phyloP scores from a whole-genome alignment of 2,797 vertebrate genomes.

The Arnoldichthys spilopterus region DNA sequence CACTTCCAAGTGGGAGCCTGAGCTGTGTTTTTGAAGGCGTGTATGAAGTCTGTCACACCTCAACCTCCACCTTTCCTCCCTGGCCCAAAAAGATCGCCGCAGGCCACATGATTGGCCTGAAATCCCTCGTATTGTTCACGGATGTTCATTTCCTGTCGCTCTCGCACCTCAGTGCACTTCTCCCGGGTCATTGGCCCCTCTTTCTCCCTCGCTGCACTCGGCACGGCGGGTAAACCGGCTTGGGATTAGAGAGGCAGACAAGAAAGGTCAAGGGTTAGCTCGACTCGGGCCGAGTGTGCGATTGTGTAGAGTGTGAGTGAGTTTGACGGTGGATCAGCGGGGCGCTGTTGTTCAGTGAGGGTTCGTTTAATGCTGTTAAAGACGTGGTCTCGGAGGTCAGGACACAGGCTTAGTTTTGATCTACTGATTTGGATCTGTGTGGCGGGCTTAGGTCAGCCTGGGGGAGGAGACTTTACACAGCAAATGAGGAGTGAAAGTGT shows the following conservation, averaged over 20 bases:
- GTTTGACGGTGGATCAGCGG: constrained; percentile 30
- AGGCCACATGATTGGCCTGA: constrained; percentile 37
- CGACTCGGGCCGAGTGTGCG: constrained; percentile 3
- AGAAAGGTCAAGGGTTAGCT: constrained; percentile 40
- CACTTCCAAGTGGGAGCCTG: background rate
- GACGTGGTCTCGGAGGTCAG: constrained; percentile 29
- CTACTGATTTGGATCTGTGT: constrained; percentile 37
- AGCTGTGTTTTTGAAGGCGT: constrained; percentile 21
- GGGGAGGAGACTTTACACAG: constrained; percentile 8
- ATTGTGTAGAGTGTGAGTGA: constrained; percentile 37
- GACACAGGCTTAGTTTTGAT: constrained; percentile 26
- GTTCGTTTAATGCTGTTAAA: constrained; percentile 50
- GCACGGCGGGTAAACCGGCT: constrained; percentile 16
- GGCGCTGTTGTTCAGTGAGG: constrained; percentile 44
- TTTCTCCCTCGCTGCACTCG: constrained; percentile 24
- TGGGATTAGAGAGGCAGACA: constrained; percentile 40
- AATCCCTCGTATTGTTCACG: constrained; percentile 33
- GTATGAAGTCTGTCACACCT: constrained; percentile 45
- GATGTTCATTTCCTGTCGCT: constrained; percentile 55
- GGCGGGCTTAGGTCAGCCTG: constrained; percentile 31
- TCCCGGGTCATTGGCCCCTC: constrained; percentile 26
- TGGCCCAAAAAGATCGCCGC: background rate
- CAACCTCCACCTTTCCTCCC: constrained; percentile 28
- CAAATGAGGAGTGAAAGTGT: constrained; percentile 20
- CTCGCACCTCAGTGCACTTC: constrained; percentile 50